Evolutionary conservation across 2,888 invertebrate species (phyloP).

Genomic region (Endotricha flammealis): DNA sequence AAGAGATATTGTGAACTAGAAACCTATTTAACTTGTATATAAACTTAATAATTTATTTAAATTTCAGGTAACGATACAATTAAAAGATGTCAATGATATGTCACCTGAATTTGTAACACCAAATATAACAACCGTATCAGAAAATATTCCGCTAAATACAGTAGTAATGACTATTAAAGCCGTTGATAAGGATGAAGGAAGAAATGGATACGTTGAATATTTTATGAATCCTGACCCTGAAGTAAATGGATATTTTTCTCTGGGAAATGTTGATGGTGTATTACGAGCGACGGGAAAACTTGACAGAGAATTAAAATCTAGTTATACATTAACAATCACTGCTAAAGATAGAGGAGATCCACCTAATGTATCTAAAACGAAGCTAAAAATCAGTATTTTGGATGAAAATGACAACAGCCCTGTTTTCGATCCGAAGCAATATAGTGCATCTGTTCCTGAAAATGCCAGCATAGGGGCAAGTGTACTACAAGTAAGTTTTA

Average conservation of each 20-base stretch:
- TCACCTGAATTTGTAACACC: constrained; percentile 90
- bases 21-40: constrained; percentile 4
- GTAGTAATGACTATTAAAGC: constrained; percentile 94
- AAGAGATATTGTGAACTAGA: too few species aligned
- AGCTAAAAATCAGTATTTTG: constrained; percentile 84
- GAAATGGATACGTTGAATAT: constrained; percentile 94
- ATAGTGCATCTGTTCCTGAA: constrained; percentile 93
- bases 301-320: constrained; percentile 88
- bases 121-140: constrained; percentile 87
- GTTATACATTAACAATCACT: constrained; percentile 86
- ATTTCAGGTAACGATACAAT: constrained; percentile 88
- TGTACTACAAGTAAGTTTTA: constrained; percentile 84
- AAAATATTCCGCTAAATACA: constrained; percentile 91
- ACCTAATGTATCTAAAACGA: constrained; percentile 82
- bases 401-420: constrained; percentile 96
- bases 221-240: constrained; percentile 83
- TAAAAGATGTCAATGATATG: constrained; percentile 95
- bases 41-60: constrained; percentile 15
- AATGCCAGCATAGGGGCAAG: constrained; percentile 96
- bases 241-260: constrained; percentile 83
- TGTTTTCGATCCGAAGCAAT: constrained; percentile 92
- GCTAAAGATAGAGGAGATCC: constrained; percentile 94
- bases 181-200: constrained; percentile 92
- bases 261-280: constrained; percentile 92
- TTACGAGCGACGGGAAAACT: constrained; percentile 90